Base-by-base conservation (phyloP, 2,888 invertebrate species). In the Coleophora flavipennella region DNA sequence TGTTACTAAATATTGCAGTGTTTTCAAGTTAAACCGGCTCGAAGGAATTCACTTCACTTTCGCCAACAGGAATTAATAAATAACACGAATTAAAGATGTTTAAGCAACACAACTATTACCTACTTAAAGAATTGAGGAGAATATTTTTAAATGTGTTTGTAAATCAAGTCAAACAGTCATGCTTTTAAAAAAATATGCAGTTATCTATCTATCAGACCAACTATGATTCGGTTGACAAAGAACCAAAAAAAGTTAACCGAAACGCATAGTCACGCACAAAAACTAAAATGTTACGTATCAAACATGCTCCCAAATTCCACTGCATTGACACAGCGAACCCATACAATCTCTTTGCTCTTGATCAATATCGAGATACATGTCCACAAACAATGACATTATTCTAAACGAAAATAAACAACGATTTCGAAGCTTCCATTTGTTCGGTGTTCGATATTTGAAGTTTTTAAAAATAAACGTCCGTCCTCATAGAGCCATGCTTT, bases 381-480 rank as follows among this genome's bases (percentile, higher is more conserved):
- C 72, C 70, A 67, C 80, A 73, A 73, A 83, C 83, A 83, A 83
- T 83, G 74, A 70, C 54, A 77, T 75, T 77, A 74, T 80, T 74
- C 55, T 50, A 63, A 61, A 20, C 51, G 59, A 70, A 77, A 76
- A 83, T 73, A 75, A 74, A 74, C 64, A 67, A 67, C 57, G 52
- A 60, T 57, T 51, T 56, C 49, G 46, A 49, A 51, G 62, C 68
- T 67, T 63, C 70, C 61, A 65, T 64, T n/a, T n/a, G n/a, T n/a
- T 66, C 57, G 50, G 45, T 59, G 62, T 64, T 66, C 58, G 51
- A 44, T 63, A 62, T 60, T 67, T 54, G 61, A 69, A 67, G 67
- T 62, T 64, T 59, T 45, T 60, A 68, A 67, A 69, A 75, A 71
- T 62, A 68, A 68, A 71, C 60, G 49, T n/a, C n/a, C n/a, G n/a